Conservation (phyloP, 2,888 invertebrate species). For the Ariolimax columbianus region DNA sequence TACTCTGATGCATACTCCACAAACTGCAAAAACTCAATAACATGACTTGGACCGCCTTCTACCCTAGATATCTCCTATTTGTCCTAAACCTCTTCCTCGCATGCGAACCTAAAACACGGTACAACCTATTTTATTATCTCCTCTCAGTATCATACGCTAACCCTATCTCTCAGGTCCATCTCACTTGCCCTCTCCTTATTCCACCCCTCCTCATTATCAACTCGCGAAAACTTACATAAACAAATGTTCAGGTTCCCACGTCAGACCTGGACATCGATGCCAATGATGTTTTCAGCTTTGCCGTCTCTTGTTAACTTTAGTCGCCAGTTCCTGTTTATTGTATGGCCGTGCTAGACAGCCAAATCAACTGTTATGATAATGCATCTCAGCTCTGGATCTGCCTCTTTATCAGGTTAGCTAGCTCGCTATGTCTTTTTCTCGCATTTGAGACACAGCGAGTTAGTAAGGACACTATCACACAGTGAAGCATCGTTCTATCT, state of each 20-base stretch:
- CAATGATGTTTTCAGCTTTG: not conserved
- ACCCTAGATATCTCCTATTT: too few species aligned
- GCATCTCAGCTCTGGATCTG: not conserved
- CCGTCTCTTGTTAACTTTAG: constrained; percentile 14
- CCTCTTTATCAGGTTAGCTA: not conserved
- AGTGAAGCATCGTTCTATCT: too few species aligned
- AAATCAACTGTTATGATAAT: constrained; percentile 12
- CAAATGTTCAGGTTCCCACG: constrained; percentile 1
- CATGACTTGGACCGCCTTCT: too few species aligned
- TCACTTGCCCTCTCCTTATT: not conserved
- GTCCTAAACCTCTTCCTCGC: not conserved
- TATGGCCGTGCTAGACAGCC: constrained; percentile 9
- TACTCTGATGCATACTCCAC: too few species aligned
- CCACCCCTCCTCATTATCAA: constrained; percentile 9
- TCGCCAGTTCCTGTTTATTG: constrained; percentile 18
- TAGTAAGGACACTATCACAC: too few species aligned
- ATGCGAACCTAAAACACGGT: not conserved
- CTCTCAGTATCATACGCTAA: not conserved
- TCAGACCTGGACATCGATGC: constrained; percentile 11
- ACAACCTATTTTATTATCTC: not conserved
- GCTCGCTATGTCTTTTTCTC: too few species aligned
- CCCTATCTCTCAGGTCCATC: constrained; percentile 13
- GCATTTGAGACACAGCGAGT: not conserved
- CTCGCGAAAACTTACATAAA: constrained; percentile 25
- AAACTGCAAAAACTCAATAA: too few species aligned